Percentiles rank a stretch among this genome's conserved stretches.
Conservation (phyloP, 1,140 invertebrate genomes). For the Nixonia krombeini region DNA sequence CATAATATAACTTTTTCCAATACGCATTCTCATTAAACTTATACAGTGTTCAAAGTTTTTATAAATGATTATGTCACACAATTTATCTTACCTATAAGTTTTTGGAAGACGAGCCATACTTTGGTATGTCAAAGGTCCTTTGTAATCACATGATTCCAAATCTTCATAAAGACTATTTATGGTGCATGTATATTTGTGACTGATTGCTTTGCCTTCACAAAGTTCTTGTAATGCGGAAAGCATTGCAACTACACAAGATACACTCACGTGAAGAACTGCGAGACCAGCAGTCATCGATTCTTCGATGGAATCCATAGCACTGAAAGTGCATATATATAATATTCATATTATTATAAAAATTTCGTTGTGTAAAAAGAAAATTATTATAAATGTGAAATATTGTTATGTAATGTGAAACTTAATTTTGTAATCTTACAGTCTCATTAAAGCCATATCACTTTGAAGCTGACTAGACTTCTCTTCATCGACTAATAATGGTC, state of each 20-base stretch:
- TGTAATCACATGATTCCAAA: slow-evolving; percentile 86
- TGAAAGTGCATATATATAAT: no score
- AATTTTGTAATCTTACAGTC: slow-evolving; percentile 78
- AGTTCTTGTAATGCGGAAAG: slow-evolving; percentile 86
- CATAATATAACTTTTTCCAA: no score
- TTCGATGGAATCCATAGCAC: slow-evolving; percentile 92
- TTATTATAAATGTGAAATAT: slow-evolving; percentile 34
- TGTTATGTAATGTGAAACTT: slow-evolving; percentile 7
- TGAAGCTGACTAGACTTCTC: slow-evolving; percentile 82
- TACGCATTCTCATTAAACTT: no score
- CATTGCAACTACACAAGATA: slow-evolving; percentile 87
- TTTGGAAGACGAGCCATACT: slow-evolving; percentile 85
- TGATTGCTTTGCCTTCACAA: slow-evolving; percentile 79
- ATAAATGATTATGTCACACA: no score
- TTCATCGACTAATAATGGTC: slow-evolving; percentile 80
- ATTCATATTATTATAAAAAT: neutral
- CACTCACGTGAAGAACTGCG: slow-evolving; percentile 82
- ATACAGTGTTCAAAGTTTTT: no score
- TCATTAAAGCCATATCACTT: slow-evolving; percentile 90
- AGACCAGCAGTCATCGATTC: slow-evolving; percentile 78
- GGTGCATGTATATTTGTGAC: slow-evolving; percentile 73
- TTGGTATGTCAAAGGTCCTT: slow-evolving; percentile 86
- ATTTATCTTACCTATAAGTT: slow-evolving; percentile 76
- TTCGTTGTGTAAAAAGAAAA: no score
- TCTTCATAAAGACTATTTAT: slow-evolving; percentile 82